Evolutionary conservation across 2,888 invertebrate species (phyloP), one percentile per base, ranked within the genome.

Genomic region (Dicyrtoma fusca): DNA sequence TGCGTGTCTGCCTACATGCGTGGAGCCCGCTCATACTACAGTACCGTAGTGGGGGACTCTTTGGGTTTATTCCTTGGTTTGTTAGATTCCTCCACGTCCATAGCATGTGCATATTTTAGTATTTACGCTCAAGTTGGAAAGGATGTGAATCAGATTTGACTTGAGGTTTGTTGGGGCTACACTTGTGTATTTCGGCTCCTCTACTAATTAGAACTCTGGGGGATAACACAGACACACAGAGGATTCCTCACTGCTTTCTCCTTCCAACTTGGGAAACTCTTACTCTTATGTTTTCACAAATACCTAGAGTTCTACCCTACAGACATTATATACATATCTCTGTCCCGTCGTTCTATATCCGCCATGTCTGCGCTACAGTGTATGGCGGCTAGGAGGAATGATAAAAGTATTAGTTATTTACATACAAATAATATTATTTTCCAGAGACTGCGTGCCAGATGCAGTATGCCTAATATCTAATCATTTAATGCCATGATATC

Each of bases 131-230:
- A 63, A 63, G 47, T 63, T 63, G 47, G 47, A 13, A 17, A 51
- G 49, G 64, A 64, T 64, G 23, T 64, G 64, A 64, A 64, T 64
- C 64, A 64, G 64, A 64, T 64, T 49, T 64, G 64, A 64, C 64
- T 64, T 64, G 64, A 64, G 64, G 64, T 64, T 64, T 47, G 49
- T 49, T 64, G 47, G 49, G n/a, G 25, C 61, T 42, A 17, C 10
- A 13, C 49, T 42, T 25, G 26, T 59, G 13, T 51, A 4, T 49
- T 19, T 51, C 47, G n/a, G 1, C 19, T 17, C 21, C 69, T 69
- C 47, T 8, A 55, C 69, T 69, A 61, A 61, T 69, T 59, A 69
- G 49, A 69, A 69, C 69, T 47, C 69, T 61, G 26, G 69, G 61
- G 69, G n/a, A n/a, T 5, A 6, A 26, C 19, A 63, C n/a, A n/a